phyloP scores from a whole-genome alignment of 2,888 invertebrate species.

The Stenodema calcarata region DNA sequence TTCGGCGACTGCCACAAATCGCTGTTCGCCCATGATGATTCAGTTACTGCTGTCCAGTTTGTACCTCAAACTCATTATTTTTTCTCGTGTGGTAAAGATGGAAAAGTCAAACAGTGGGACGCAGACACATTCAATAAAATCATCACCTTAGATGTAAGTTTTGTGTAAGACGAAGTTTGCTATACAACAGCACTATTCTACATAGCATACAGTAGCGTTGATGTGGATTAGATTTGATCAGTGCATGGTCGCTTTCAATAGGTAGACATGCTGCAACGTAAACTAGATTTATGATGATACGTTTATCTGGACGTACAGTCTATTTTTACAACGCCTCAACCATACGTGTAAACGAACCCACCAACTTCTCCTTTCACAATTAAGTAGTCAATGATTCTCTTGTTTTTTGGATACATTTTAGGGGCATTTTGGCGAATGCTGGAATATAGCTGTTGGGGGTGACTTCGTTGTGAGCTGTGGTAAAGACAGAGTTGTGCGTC shows the following conservation, averaged over 20 bases:
- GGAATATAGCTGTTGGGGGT: conserved; percentile 79
- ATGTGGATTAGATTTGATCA: too few relatives aligned
- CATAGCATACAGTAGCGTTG: too few relatives aligned
- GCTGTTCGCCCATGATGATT: conserved; percentile 95
- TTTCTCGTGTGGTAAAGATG: conserved; percentile 93
- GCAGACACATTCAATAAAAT: conserved; percentile 90
- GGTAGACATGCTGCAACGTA: too few relatives aligned
- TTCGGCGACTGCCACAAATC: conserved; percentile 98
- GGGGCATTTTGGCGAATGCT: conserved; percentile 85
- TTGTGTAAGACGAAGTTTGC: neutral
- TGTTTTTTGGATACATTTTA: conserved; percentile 60
- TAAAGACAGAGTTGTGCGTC: conserved; percentile 83
- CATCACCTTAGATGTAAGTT: conserved; percentile 78
- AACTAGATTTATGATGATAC: too few relatives aligned
- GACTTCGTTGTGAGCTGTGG: conserved; percentile 80
- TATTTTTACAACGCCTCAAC: too few relatives aligned
- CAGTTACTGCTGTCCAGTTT: conserved; percentile 87
- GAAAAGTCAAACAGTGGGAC: conserved; percentile 96
- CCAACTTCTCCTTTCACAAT: too few relatives aligned
- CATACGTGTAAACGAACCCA: too few relatives aligned
- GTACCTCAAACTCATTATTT: conserved; percentile 90
- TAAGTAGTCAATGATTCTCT: too few relatives aligned
- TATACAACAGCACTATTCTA: too few relatives aligned
- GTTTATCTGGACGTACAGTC: too few relatives aligned
- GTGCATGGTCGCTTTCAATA: too few relatives aligned